Evolutionary conservation across 2,113 vertebrate genomes (phyloP), one percentile per base, ranked within the genome.

Genomic region (Limnothrissa miodon): DNA sequence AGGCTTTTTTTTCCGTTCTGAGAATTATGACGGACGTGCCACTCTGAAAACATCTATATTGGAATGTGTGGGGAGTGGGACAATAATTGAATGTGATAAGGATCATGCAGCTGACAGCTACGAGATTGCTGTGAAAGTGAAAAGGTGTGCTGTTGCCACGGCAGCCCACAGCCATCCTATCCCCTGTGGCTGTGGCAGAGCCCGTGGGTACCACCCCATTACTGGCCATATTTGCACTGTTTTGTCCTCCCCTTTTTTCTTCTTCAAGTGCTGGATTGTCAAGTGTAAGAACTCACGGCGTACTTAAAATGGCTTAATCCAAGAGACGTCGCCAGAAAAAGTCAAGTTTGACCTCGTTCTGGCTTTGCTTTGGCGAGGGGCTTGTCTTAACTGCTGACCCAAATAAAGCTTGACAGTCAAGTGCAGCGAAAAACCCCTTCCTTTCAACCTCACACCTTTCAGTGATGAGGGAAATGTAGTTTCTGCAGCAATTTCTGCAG

Each of bases 341-440:
- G 33, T 70, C 80, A 59, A 79, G 84, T 88, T 82, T 91, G 90
- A 90, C 91, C 91, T 88, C 79, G 48, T 90, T 93, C 87, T 84
- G 80, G 87, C 84, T 85, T 78, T 33, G 79, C 74, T 83, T 81
- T 82, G 78, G 79, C 45, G 48, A 74, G 79, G 66, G 0, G 74
- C 81, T 84, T 83, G 70, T 83, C 85, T 86, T 87, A 87, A 89
- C 79, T 59, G 80, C 85, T 91, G 90, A 90, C 90, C 90, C 89
- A 90, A 84, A 89, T 93, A 87, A 87, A 51, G 79, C 39, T 17
- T 59, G n/a, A 85, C 83, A 80, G 1, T 87, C 80, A 17, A 25
- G 66, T 15, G 13, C 29, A 17, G 15, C 17, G 66, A 13, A 33
- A 11, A 74, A 10, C 66, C 25, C 19, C 29, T 15, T 36, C 33